A percentile compares a stretch with the other conserved stretches of the same genome.
phyloP scores from a whole-genome alignment of 2,888 invertebrate genomes.

The Creontiades dilutus region DNA sequence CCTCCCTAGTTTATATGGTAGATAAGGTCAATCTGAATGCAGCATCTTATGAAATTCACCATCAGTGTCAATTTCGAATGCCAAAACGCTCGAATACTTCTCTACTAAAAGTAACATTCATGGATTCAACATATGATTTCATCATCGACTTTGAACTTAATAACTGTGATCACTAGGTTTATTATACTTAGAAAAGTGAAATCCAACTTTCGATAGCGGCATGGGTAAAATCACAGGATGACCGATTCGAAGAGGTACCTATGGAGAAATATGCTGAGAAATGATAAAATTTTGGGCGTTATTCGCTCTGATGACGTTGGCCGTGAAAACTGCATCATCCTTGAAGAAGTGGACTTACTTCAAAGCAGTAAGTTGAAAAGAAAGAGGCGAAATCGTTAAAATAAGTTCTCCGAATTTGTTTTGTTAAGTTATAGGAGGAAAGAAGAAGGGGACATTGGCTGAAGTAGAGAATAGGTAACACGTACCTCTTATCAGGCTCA shows the following conservation, averaged over 20 bases:
- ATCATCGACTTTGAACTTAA: slow-evolving; percentile 9
- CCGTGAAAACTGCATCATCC: slow-evolving; percentile 27
- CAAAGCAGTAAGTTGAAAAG: slow-evolving; percentile 9
- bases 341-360: slow-evolving; percentile 8
- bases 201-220: background rate
- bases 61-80: too few relatives aligned
- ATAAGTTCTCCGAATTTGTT: too few relatives aligned
- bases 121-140: slow-evolving; percentile 1
- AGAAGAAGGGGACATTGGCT: too few relatives aligned
- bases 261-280: slow-evolving; percentile 25
- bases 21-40: too few relatives aligned
- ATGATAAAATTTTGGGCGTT: slow-evolving; percentile 41
- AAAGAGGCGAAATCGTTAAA: background rate
- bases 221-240: slow-evolving; percentile 27
- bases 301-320: slow-evolving; percentile 29
- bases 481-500: too few relatives aligned
- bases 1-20: too few relatives aligned
- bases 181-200: slow-evolving; percentile 16
- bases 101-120: background rate
- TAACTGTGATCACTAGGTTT: background rate
- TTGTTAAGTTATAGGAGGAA: too few relatives aligned
- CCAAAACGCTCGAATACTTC: too few relatives aligned
- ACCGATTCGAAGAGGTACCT: slow-evolving; percentile 13
- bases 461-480: too few relatives aligned
- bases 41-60: too few relatives aligned